Evolutionary conservation across 2,113 vertebrate genomes (phyloP).

Genomic region (Pao palembangensis): DNA sequence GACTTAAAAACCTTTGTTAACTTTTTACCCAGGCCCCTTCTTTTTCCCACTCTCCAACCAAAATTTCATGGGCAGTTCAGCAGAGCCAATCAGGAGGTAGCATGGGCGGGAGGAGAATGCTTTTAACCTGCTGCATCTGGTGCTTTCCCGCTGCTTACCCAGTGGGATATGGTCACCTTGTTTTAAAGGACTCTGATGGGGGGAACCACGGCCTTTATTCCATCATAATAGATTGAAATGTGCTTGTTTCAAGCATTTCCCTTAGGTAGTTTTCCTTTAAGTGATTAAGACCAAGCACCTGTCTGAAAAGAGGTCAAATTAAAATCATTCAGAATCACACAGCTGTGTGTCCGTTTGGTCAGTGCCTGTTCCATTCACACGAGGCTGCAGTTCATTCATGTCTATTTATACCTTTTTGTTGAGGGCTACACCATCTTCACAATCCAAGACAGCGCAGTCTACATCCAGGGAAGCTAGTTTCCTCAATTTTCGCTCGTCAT

Average conservation of each 20-base stretch:
- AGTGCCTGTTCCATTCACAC: not conserved
- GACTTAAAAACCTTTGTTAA: constrained; percentile 78
- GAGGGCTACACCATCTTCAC: constrained; percentile 93
- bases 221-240: constrained; percentile 72
- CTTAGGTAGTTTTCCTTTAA: constrained; percentile 72
- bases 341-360: constrained; percentile 6
- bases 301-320: constrained; percentile 51
- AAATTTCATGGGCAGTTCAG: constrained; percentile 75
- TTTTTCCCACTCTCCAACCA: constrained; percentile 75
- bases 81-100: constrained; percentile 70
- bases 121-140: constrained; percentile 82
- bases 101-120: constrained; percentile 75
- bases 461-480: constrained; percentile 87
- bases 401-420: constrained; percentile 85
- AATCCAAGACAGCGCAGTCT: constrained; percentile 93
- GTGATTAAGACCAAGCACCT: constrained; percentile 71
- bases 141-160: constrained; percentile 75
- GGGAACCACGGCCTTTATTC: constrained; percentile 63
- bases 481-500: constrained; percentile 89
- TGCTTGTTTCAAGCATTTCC: constrained; percentile 73
- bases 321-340: constrained; percentile 25
- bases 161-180: constrained; percentile 80
- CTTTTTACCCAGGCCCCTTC: constrained; percentile 62
- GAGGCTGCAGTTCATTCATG: constrained; percentile 9
- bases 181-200: constrained; percentile 71